Base-by-base conservation (phyloP, 2,113 vertebrate genomes). In the Thinocorus orbignyianus region DNA sequence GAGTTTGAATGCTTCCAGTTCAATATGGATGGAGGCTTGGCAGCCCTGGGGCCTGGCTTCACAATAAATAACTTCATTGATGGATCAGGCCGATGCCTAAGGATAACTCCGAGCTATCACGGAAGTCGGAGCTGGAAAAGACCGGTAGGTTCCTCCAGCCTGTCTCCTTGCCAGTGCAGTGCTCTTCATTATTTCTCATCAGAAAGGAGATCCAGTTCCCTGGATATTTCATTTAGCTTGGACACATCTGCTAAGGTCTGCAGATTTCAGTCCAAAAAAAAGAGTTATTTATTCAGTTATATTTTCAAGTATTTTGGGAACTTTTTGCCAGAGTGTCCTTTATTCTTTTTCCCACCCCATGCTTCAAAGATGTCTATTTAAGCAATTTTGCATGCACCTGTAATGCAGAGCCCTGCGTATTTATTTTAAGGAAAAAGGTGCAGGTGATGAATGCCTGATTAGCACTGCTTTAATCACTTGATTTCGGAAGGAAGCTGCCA, bases 181-280 rank as follows among this genome's bases (percentile, higher is more conserved):
- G n/a, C 70, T 96, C 92, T 91, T 81, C 57, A 46, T 91, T 94
- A 89, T 76, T 94, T 35, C 92, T 89, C 93, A 93, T 87, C 80
- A 57, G 92, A 79, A 87, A 92, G 77, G 76, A 91, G 95, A 91
- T 93, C 83, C 95, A 85, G 70, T 35, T 96, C 91, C 92, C 91
- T 82, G 88, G 92, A 79, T 96, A 61, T 89, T 94, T 72, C 77
- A 23, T 91, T 96, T 91, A 96, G 81, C 86, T 94, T 94, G 93
- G 91, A 94, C 61, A 86, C 83, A 84, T 94, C 92, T 97, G 96
- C 92, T 92, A 95, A 92, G 88, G 81, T 96, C 92, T 93, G 96
- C 86, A 93, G 70, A 91, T 89, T 91, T 87, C 66, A 39, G 54
- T 76, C 93, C 88, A 91, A 93, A 86, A 74, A 83, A 41, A 68